Evolutionary conservation across 2,888 invertebrate genomes (phyloP).

Genomic region (Yponomeuta malinellus): DNA sequence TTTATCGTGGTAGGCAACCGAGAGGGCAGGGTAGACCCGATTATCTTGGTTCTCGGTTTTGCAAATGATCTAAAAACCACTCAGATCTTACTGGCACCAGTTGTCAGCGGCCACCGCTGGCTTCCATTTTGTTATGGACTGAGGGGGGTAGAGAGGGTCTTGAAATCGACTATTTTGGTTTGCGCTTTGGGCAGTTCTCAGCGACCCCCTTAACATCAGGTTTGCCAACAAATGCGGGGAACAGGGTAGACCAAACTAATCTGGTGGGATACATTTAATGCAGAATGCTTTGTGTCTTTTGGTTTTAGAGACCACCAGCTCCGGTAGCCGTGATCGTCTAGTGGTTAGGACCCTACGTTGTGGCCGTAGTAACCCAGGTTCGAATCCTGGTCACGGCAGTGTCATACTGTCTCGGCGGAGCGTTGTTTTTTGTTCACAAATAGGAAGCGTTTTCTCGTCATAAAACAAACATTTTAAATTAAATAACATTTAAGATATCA

Average conservation of each 20-base stretch:
- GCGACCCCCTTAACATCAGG: too few species aligned
- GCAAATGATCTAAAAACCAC: too few species aligned
- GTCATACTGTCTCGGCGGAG: conserved; percentile 25
- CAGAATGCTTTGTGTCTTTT: conserved; percentile 14
- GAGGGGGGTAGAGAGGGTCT: too few species aligned
- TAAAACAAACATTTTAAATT: too few species aligned
- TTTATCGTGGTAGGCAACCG: conserved; percentile 5
- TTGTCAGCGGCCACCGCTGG: too few species aligned
- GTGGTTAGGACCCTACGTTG: conserved; percentile 84
- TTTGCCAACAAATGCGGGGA: conserved; percentile 17
- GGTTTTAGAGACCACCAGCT: conserved; percentile 28
- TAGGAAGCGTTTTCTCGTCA: too few species aligned
- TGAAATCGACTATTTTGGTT: too few species aligned
- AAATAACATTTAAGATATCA: too few species aligned
- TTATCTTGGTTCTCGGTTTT: not conserved
- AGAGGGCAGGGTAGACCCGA: not conserved
- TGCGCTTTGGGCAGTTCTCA: too few species aligned
- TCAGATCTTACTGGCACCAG: too few species aligned
- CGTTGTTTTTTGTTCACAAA: conserved; percentile 9
- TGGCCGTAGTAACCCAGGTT: conserved; percentile 87
- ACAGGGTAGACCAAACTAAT: conserved; percentile 19
- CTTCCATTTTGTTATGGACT: too few species aligned
- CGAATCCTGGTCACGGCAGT: conserved; percentile 84
- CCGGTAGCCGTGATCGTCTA: conserved; percentile 81
- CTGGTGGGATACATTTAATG: conserved; percentile 9